phyloP scores from a whole-genome alignment of 1,140 invertebrate genomes.

The Anastrepha ludens region DNA sequence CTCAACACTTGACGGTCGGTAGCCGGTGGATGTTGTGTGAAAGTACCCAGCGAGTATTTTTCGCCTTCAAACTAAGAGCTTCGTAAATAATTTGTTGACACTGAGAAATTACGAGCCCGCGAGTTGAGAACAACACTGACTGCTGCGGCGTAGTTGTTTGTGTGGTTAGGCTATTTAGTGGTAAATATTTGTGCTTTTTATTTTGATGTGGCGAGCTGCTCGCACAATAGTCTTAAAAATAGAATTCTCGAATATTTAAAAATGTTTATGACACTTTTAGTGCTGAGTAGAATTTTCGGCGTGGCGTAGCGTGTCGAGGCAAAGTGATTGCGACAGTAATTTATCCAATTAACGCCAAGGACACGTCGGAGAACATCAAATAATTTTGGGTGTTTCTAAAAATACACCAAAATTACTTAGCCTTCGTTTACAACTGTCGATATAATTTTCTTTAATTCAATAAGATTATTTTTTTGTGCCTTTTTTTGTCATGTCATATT shows the following conservation, averaged over 20 bases:
- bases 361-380: neutral
- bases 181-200: neutral
- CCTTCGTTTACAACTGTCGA: no score
- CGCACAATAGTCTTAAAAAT: neutral
- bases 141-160: neutral
- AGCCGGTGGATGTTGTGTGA: neutral
- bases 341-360: slow-evolving; percentile 18
- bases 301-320: neutral
- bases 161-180: neutral
- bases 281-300: neutral
- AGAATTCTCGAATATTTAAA: neutral
- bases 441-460: no score
- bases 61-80: neutral
- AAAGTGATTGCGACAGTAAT: neutral
- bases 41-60: neutral
- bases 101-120: slow-evolving; percentile 33
- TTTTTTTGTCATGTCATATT: no score
- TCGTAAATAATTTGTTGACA: slow-evolving; percentile 34
- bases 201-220: neutral
- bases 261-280: slow-evolving; percentile 27
- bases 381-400: no score
- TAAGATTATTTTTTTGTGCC: no score
- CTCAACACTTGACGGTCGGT: neutral
- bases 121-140: neutral
- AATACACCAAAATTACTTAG: no score